These are phyloP conservation scores for Aptenodytes patagonicus DNA, from an alignment of 2,113 vertebrate species.

Conservation along the genomic window DNA sequence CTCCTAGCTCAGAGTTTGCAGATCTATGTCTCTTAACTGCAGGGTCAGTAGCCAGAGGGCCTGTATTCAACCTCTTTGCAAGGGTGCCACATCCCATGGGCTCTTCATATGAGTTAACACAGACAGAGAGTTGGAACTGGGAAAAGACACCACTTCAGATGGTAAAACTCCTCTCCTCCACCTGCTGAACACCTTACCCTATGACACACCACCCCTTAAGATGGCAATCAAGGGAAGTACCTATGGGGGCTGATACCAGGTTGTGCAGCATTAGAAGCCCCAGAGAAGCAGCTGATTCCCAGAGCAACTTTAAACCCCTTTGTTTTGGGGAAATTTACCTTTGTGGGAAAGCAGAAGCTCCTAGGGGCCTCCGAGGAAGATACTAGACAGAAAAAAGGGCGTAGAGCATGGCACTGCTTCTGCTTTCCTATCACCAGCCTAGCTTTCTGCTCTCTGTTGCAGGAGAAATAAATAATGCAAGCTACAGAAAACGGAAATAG, in stretches of 20 bases:
- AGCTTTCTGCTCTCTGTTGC: not conserved
- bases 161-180: not conserved
- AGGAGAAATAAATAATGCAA: constrained; percentile 1
- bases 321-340: not conserved
- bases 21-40: not conserved
- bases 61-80: too few relatives aligned
- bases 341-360: not conserved
- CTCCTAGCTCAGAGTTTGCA: not conserved
- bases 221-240: too few relatives aligned
- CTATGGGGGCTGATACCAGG: too few relatives aligned
- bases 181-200: not conserved
- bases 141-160: not conserved
- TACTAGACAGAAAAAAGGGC: not conserved
- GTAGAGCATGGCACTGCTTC: not conserved
- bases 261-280: not conserved
- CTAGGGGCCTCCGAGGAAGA: not conserved
- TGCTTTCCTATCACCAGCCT: not conserved
- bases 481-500: not conserved
- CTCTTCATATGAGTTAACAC: accelerated
- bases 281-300: not conserved
- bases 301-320: not conserved
- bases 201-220: not conserved
- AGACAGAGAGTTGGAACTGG: not conserved
- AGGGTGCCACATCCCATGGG: accelerated
- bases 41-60: not conserved